Base-by-base conservation (phyloP, 1,140 invertebrate genomes). In the Papilio dardanus region DNA sequence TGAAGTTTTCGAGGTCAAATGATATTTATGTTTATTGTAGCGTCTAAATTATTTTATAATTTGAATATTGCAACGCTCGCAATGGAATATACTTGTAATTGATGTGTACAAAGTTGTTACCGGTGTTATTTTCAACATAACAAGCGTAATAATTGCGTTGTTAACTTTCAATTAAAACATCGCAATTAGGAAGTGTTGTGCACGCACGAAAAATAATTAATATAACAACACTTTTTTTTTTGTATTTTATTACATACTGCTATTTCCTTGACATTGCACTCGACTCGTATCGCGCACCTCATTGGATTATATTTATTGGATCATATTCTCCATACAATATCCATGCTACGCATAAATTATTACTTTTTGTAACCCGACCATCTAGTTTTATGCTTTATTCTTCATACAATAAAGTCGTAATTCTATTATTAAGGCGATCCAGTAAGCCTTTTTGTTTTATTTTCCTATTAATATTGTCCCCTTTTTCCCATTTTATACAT, bases 271-370 rank as follows among this genome's bases (percentile, higher is more conserved):
- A 46, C 42, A 46, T 46, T 46, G 42, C 42, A 46, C n/a, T 46
- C 42, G 42, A 46, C 42, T n/a, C 21, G 50, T 58, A 21, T 58
- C 10, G 50, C 21, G 19, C 19, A 21, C n/a, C 42, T 21, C 46
- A 54, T 21, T 54, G 46, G 46, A 54, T 54, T 54, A 54, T 54
- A 0, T 54, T 54, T 21, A 54, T 54, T 54, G 46, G 46, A 54
- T 54, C 19, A 54, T 54, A 21, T 54, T 42, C n/a, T 42, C 40
- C 40, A 42, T 42, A 42, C 40, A 42, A 42, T 42, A 42, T 42
- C 40, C n/a, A n/a, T 16, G n/a, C 16, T 42, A 14, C 16, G 40
- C 40, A n/a, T 3, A 42, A 14, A 42, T 42, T 1, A 16, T 42
- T 42, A 16, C 12, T 40, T 40, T n/a, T n/a, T n/a, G n/a, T n/a